Conservation (phyloP, 2,797 vertebrate genomes). For the Platyrinchus mystaceus region DNA sequence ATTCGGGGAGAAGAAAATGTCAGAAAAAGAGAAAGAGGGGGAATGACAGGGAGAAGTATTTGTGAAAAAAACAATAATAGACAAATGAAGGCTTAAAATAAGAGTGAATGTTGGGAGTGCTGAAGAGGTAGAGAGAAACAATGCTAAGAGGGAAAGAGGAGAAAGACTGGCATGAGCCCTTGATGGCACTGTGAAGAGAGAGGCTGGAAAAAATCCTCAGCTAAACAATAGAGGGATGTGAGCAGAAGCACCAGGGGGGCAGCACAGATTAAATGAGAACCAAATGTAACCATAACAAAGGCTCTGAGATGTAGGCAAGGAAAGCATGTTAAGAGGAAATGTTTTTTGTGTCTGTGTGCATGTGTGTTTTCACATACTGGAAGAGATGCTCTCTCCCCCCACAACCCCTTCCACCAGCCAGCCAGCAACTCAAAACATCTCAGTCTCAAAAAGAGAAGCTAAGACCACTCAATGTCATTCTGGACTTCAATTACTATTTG, state of each 20-base stretch:
- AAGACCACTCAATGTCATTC: background rate
- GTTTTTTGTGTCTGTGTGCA: background rate
- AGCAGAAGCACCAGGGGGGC: background rate
- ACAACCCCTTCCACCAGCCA: accelerated
- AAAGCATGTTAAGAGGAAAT: background rate
- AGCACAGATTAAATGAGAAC: conserved; percentile 41
- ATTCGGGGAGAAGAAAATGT: background rate
- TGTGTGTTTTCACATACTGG: background rate
- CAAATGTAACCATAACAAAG: conserved; percentile 39
- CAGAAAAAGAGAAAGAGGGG: conserved; percentile 1
- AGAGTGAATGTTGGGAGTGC: background rate
- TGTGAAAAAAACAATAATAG: background rate
- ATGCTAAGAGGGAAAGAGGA: background rate
- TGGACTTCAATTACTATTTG: background rate
- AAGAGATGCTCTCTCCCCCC: background rate
- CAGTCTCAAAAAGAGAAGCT: background rate
- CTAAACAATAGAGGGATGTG: background rate
- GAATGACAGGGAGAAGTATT: background rate
- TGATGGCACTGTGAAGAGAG: background rate
- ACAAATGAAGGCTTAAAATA: background rate
- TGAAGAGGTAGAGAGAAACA: background rate
- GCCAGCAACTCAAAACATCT: background rate
- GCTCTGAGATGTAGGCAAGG: background rate
- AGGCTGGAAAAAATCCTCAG: background rate
- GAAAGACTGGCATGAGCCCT: background rate